phyloP scores from a whole-genome alignment of 1,140 invertebrate genomes.

The Arctopsyche grandis region DNA sequence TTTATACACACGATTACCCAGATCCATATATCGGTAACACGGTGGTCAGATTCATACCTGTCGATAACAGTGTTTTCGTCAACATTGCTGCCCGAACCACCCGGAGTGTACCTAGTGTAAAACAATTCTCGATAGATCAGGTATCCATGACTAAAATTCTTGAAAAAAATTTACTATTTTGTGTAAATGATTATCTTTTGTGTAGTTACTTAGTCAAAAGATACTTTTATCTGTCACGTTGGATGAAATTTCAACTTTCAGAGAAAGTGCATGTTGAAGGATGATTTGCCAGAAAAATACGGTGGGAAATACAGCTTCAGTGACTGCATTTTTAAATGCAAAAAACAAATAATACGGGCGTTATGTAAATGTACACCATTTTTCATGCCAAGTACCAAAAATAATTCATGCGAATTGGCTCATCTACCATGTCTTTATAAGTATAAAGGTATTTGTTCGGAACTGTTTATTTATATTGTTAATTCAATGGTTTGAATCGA shows the following conservation, averaged over 20 bases:
- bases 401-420: constrained; percentile 59
- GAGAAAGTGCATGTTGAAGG: constrained; percentile 67
- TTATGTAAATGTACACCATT: constrained; percentile 69
- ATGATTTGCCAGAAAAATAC: constrained; percentile 60
- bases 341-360: constrained; percentile 61
- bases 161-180: no score
- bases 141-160: no score
- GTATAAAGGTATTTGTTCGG: constrained; percentile 65
- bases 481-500: no score
- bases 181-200: no score
- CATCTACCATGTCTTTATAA: constrained; percentile 65
- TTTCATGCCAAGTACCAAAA: constrained; percentile 52
- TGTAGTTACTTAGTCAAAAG: no score
- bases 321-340: constrained; percentile 69
- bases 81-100: constrained; percentile 52
- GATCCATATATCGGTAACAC: constrained; percentile 58
- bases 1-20: constrained; percentile 63
- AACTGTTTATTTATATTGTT: no score
- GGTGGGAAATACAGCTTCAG: constrained; percentile 67
- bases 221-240: no score
- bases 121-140: constrained; percentile 52
- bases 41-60: constrained; percentile 53
- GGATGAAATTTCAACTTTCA: constrained; percentile 57
- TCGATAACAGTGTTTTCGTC: constrained; percentile 50
- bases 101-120: constrained; percentile 48